Conservation (phyloP, 2,797 vertebrate species). For the Chelon auratus region DNA sequence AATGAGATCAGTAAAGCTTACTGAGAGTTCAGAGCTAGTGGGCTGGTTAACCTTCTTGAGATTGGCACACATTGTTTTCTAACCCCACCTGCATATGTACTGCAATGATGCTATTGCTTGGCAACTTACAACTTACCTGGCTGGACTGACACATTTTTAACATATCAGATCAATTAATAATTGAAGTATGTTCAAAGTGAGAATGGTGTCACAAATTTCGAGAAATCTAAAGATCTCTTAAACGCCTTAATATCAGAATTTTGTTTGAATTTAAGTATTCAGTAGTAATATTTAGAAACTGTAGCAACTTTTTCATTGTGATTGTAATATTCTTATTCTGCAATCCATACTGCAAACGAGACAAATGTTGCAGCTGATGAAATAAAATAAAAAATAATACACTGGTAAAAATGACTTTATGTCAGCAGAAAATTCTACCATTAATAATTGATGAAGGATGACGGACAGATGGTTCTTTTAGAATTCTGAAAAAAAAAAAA, state of each 20-base stretch:
- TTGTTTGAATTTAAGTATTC: too few relatives aligned
- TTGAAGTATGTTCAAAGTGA: background rate
- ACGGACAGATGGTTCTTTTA: conserved; percentile 35
- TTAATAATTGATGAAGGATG: conserved; percentile 35
- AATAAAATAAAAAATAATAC: background rate
- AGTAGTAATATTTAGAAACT: background rate
- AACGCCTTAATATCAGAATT: too few relatives aligned
- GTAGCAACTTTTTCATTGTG: background rate
- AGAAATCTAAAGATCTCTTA: background rate
- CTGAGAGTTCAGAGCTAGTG: too few relatives aligned
- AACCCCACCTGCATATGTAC: too few relatives aligned
- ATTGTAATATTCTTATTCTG: background rate
- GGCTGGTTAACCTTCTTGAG: too few relatives aligned
- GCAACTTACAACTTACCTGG: background rate
- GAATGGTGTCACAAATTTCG: background rate
- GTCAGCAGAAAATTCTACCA: background rate
- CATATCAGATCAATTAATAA: background rate
- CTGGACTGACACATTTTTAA: background rate
- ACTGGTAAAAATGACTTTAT: background rate
- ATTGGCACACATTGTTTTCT: too few relatives aligned
- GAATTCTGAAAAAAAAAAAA: conserved; percentile 12
- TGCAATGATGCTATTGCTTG: too few relatives aligned
- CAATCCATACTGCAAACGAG: background rate
- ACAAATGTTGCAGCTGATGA: background rate
- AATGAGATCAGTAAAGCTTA: too few relatives aligned